Percentiles rank a stretch among this genome's conserved stretches.
Conservation (phyloP, 2,888 invertebrate species). For the Teleogryllus oceanicus region DNA sequence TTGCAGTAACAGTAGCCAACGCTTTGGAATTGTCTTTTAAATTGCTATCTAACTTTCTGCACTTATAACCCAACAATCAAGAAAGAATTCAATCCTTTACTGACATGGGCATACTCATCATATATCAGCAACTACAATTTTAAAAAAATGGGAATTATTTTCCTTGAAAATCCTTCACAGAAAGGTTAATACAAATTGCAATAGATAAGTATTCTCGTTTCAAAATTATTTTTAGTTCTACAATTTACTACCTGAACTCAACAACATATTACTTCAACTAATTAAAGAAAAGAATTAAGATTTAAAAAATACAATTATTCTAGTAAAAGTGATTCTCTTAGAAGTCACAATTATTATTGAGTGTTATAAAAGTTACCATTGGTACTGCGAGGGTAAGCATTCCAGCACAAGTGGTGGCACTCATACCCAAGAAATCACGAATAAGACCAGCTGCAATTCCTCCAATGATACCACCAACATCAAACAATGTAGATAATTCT, state of each 20-base stretch:
- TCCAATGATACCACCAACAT: constrained; percentile 86
- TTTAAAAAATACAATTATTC: not conserved
- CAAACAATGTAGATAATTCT: constrained; percentile 75
- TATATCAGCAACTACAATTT: constrained; percentile 71
- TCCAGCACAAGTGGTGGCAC: constrained; percentile 79
- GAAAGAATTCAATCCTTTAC: constrained; percentile 58
- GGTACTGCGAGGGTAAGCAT: constrained; percentile 82
- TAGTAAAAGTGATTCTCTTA: not conserved
- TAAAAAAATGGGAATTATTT: not conserved
- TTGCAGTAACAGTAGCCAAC: constrained; percentile 93
- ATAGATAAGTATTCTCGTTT: too few species aligned
- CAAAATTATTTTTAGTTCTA: too few species aligned
- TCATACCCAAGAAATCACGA: constrained; percentile 78
- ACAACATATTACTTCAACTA: too few species aligned
- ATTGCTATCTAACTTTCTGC: too few species aligned
- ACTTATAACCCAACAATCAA: too few species aligned
- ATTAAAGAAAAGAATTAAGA: not conserved
- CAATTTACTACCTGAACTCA: too few species aligned
- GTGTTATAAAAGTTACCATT: constrained; percentile 54
- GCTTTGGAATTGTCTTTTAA: constrained; percentile 84
- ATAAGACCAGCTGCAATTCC: constrained; percentile 84
- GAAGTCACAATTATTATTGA: not conserved
- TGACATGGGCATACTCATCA: constrained; percentile 65
- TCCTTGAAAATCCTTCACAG: too few species aligned
- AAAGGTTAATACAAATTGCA: too few species aligned